These are phyloP conservation scores for Bungarus multicinctus DNA, from an alignment of 2,113 vertebrate species.

Conservation along the genomic window DNA sequence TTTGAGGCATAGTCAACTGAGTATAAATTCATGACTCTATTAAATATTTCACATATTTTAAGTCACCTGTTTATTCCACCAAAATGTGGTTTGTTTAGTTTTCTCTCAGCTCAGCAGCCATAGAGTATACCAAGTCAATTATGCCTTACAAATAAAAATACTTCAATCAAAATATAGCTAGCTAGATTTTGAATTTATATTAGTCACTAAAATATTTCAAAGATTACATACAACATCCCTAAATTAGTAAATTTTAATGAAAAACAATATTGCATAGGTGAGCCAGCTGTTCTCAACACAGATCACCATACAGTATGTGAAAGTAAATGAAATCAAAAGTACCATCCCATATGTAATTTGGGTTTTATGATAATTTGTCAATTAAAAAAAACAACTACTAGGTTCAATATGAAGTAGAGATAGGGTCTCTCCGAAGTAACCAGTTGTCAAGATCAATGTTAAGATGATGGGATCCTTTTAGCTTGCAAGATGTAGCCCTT, in stretches of 20 bases:
- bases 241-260: slow-evolving; percentile 58
- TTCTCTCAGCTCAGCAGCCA: slow-evolving; percentile 37
- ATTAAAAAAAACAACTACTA: slow-evolving; percentile 53
- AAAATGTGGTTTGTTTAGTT: slow-evolving; percentile 43
- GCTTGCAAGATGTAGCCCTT: slow-evolving; percentile 96
- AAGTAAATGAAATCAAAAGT: slow-evolving; percentile 49
- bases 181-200: slow-evolving; percentile 70
- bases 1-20: background rate
- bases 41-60: slow-evolving; percentile 55
- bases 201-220: slow-evolving; percentile 70
- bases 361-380: slow-evolving; percentile 34
- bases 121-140: slow-evolving; percentile 41
- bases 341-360: background rate
- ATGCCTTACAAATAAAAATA: slow-evolving; percentile 63
- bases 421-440: slow-evolving; percentile 28
- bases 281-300: slow-evolving; percentile 42
- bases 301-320: slow-evolving; percentile 13
- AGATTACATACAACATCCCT: slow-evolving; percentile 59
- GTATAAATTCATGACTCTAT: slow-evolving; percentile 47
- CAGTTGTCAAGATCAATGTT: slow-evolving; percentile 33
- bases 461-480: slow-evolving; percentile 74
- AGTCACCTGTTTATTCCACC: slow-evolving; percentile 47
- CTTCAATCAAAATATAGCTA: slow-evolving; percentile 67
- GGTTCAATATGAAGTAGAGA: slow-evolving; percentile 46
- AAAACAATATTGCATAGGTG: slow-evolving; percentile 49